Conservation (phyloP, 2,797 vertebrate genomes). For the Propithecus deckenii region DNA sequence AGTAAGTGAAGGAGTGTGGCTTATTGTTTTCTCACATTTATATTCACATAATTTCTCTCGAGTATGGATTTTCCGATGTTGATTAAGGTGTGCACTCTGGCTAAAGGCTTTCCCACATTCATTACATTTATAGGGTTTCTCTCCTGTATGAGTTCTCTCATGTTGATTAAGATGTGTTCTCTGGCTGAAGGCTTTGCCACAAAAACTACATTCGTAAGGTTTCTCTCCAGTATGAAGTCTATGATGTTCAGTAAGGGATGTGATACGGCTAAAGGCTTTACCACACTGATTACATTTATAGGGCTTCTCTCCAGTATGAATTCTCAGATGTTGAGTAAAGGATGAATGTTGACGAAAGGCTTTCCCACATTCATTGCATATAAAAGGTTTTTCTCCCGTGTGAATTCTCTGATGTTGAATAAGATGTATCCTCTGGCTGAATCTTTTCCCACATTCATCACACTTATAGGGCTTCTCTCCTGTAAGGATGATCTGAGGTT, state of each 20-base stretch:
- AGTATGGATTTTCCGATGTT: slow-evolving; percentile 66
- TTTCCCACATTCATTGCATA: slow-evolving; percentile 67
- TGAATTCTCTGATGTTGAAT: slow-evolving; percentile 75
- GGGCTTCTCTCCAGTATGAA: slow-evolving; percentile 73
- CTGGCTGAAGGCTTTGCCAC: slow-evolving; percentile 75
- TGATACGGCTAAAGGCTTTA: slow-evolving; percentile 69
- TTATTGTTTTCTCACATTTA: slow-evolving; percentile 65
- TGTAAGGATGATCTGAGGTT: slow-evolving; percentile 55
- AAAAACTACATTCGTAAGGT: slow-evolving; percentile 67
- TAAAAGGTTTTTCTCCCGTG: slow-evolving; percentile 72
- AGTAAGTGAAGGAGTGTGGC: slow-evolving; percentile 35
- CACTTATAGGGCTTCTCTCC: slow-evolving; percentile 70
- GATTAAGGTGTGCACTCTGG: slow-evolving; percentile 70
- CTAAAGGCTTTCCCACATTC: slow-evolving; percentile 72
- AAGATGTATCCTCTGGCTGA: slow-evolving; percentile 75
- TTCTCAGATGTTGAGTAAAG: slow-evolving; percentile 72
- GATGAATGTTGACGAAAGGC: slow-evolving; percentile 69
- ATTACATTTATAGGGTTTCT: slow-evolving; percentile 70
- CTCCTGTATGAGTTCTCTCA: slow-evolving; percentile 68
- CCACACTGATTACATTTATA: slow-evolving; percentile 69
- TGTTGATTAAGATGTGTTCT: slow-evolving; percentile 76
- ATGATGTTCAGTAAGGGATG: slow-evolving; percentile 68
- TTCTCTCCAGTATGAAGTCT: slow-evolving; percentile 75
- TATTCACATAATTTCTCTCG: slow-evolving; percentile 63
- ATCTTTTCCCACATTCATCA: slow-evolving; percentile 71